Conservation (phyloP, 2,797 vertebrate species). For the Lagorchestes hirsutus region DNA sequence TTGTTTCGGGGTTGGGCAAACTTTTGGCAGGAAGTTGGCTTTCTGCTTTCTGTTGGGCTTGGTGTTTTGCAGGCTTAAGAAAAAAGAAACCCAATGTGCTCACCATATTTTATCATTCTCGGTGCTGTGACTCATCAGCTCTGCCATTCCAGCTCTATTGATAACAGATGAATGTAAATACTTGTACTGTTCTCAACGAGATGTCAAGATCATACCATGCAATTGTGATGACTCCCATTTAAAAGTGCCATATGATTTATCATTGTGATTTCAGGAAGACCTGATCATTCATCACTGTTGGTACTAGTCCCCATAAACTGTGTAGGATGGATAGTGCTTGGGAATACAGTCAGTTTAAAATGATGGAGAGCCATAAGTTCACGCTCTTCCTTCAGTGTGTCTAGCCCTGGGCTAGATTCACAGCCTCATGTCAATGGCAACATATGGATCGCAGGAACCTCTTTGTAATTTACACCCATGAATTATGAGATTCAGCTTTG, state of each 20-base stretch:
- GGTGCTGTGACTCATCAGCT: constrained; percentile 46
- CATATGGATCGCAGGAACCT: constrained; percentile 27
- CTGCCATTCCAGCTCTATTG: constrained; percentile 37
- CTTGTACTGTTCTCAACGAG: constrained; percentile 50
- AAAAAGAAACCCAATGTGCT: constrained; percentile 63
- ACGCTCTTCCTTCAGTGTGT: neutral
- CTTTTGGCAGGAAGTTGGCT: constrained; percentile 71
- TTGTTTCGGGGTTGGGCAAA: constrained; percentile 36
- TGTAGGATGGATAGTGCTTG: neutral
- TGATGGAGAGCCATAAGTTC: neutral
- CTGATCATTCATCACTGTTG: constrained; percentile 38
- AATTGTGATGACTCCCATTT: constrained; percentile 36
- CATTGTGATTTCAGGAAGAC: constrained; percentile 14
- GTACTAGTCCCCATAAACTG: neutral
- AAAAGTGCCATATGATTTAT: constrained; percentile 35
- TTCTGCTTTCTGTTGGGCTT: constrained; percentile 66
- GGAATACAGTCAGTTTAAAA: neutral
- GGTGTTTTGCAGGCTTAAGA: constrained; percentile 65
- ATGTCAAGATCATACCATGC: constrained; percentile 36
- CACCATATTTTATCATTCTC: constrained; percentile 53
- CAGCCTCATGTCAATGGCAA: neutral
- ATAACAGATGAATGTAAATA: constrained; percentile 58
- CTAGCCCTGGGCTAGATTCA: constrained; percentile 7
- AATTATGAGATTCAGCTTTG: constrained; percentile 40
- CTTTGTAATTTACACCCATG: constrained; percentile 18